phyloP scores from a whole-genome alignment of 2,113 vertebrate species.

The Hydrochoerus hydrochaeris region DNA sequence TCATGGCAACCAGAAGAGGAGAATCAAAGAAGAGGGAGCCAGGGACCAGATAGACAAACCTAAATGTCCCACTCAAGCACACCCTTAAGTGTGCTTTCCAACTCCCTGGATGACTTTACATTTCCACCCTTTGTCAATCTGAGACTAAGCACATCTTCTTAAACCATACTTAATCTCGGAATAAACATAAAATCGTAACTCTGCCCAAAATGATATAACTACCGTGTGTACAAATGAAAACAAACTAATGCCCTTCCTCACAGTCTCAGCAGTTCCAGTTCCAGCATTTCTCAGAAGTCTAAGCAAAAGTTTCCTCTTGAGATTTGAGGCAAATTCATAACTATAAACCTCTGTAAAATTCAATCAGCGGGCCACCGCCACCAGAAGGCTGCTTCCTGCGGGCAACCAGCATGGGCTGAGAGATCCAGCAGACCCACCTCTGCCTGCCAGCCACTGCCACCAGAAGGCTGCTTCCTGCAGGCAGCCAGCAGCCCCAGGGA shows the following conservation, averaged over 20 bases:
- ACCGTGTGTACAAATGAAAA: background rate
- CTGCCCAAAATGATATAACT: background rate
- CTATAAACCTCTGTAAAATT: background rate
- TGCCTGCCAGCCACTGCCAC: no score
- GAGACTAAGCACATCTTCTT: background rate
- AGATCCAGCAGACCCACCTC: no score
- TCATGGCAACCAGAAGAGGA: background rate
- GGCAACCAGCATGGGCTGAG: no score
- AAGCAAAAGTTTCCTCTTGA: background rate
- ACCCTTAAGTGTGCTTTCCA: background rate
- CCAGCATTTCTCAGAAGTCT: background rate
- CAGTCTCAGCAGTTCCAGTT: background rate
- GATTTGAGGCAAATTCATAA: background rate
- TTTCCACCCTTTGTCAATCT: background rate
- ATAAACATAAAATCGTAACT: background rate
- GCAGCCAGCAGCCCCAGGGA: no score
- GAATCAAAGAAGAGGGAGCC: background rate
- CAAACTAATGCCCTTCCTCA: background rate
- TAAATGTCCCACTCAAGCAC: background rate
- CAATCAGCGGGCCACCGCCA: background rate
- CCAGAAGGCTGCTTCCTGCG: no score
- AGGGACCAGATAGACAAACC: background rate
- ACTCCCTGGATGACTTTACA: background rate
- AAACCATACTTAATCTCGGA: background rate
- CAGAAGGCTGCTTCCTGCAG: no score